phyloP scores from a whole-genome alignment of 2,113 vertebrate species.

The Petroica traversi region DNA sequence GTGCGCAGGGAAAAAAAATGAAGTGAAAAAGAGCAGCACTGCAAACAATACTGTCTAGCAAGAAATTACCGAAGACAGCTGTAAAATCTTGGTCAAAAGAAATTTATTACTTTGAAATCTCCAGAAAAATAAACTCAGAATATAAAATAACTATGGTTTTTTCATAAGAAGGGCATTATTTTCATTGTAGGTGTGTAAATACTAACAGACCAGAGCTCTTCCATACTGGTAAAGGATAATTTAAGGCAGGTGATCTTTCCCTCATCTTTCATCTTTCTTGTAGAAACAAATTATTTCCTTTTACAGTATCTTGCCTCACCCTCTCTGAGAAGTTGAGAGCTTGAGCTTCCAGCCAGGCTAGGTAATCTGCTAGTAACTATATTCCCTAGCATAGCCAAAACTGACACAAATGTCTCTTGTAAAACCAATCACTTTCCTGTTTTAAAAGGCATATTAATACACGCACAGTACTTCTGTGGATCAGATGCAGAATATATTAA shows the following conservation, averaged over 20 bases:
- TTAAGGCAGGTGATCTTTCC: background rate
- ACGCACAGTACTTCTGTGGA: background rate
- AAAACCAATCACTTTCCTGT: background rate
- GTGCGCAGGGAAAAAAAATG: background rate
- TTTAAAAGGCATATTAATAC: background rate
- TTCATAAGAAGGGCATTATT: background rate
- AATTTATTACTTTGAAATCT: background rate
- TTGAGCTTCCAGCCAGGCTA: background rate
- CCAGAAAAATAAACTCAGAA: conserved; percentile 1
- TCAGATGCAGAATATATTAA: background rate
- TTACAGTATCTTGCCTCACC: background rate
- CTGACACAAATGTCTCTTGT: background rate
- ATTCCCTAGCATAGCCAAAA: background rate
- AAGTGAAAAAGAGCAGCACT: background rate
- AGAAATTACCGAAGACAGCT: background rate
- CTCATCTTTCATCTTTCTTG: background rate
- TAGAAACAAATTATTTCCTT: background rate
- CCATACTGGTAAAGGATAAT: background rate
- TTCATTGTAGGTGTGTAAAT: background rate
- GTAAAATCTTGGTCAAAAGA: background rate
- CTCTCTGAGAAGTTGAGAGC: background rate
- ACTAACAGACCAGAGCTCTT: background rate
- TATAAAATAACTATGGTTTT: background rate
- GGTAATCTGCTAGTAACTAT: background rate
- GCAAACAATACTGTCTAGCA: background rate